These are phyloP conservation scores for Cheiracanthium punctorium DNA, from an alignment of 2,888 invertebrate species.

Conservation along the genomic window DNA sequence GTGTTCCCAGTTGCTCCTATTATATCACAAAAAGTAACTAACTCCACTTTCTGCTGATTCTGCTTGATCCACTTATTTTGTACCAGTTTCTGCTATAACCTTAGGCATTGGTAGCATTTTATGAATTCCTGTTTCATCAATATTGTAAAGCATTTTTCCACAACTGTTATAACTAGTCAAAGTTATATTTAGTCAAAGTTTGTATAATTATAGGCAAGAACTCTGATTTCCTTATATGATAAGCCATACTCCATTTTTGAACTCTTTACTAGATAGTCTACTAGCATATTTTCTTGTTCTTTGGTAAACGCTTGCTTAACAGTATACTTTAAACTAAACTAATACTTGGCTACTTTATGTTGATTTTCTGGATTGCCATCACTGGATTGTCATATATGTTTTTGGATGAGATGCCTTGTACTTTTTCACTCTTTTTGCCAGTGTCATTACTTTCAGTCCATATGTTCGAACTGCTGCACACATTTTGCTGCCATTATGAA, in stretches of 20 bases:
- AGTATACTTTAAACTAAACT: slow-evolving; percentile 1
- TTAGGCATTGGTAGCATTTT: background rate
- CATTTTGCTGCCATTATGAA: background rate
- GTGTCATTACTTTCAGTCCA: slow-evolving; percentile 3
- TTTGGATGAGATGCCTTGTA: slow-evolving; percentile 17
- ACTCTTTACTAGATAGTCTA: background rate
- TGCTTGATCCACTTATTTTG: slow-evolving; percentile 1
- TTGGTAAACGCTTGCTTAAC: background rate
- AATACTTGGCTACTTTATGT: slow-evolving; percentile 9
- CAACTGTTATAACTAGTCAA: background rate
- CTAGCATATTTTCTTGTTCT: background rate
- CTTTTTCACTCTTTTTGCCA: slow-evolving; percentile 3
- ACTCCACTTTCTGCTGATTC: background rate
- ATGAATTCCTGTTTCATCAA: slow-evolving; percentile 5
- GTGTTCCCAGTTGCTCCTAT: slow-evolving; percentile 9
- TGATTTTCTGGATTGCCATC: slow-evolving; percentile 1
- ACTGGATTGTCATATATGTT: background rate
- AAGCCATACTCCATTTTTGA: background rate
- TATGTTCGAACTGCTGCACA: background rate
- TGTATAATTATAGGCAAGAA: slow-evolving; percentile 6
- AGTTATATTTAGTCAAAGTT: no score
- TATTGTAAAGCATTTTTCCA: background rate
- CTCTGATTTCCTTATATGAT: slow-evolving; percentile 1
- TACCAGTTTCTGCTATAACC: slow-evolving; percentile 3
- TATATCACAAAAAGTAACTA: background rate